These are phyloP conservation scores for Lepidurus apus DNA, from an alignment of 1,140 invertebrate genomes.

Conservation along the genomic window DNA sequence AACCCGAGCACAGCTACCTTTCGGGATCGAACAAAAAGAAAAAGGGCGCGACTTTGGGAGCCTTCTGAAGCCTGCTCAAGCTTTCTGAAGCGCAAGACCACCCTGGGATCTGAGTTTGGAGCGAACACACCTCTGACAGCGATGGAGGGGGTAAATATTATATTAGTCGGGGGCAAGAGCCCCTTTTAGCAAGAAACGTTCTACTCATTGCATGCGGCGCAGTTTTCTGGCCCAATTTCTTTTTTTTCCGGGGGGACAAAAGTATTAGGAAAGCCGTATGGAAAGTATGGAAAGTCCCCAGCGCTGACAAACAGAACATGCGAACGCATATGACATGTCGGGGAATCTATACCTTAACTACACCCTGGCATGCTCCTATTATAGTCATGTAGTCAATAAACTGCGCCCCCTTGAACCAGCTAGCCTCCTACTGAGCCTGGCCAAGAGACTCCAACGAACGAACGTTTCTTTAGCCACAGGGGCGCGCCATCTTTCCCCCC, in stretches of 20 bases:
- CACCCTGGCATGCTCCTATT: not conserved
- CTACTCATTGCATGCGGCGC: not conserved
- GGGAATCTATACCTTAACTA: not conserved
- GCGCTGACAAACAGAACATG: not conserved
- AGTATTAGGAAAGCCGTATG: not conserved
- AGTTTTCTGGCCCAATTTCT: not conserved
- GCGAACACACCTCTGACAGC: not conserved
- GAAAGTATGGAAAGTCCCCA: not conserved
- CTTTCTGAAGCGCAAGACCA: not conserved
- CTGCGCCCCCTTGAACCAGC: not conserved
- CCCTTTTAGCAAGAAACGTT: not conserved
- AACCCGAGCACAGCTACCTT: conserved; percentile 16
- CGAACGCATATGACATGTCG: not conserved
- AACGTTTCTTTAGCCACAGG: not conserved
- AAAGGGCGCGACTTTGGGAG: not conserved
- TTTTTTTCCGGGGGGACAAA: not conserved
- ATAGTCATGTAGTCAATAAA: not conserved
- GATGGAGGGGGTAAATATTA: conserved; percentile 11
- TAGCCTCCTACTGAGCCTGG: not conserved
- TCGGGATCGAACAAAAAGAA: not conserved
- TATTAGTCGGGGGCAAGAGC: not conserved
- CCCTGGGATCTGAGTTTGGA: not conserved
- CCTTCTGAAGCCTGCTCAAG: not conserved
- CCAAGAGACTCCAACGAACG: not conserved
- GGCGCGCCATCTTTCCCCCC: not conserved